Conservation (phyloP, 2,113 vertebrate species). For the Amphiprion percula region DNA sequence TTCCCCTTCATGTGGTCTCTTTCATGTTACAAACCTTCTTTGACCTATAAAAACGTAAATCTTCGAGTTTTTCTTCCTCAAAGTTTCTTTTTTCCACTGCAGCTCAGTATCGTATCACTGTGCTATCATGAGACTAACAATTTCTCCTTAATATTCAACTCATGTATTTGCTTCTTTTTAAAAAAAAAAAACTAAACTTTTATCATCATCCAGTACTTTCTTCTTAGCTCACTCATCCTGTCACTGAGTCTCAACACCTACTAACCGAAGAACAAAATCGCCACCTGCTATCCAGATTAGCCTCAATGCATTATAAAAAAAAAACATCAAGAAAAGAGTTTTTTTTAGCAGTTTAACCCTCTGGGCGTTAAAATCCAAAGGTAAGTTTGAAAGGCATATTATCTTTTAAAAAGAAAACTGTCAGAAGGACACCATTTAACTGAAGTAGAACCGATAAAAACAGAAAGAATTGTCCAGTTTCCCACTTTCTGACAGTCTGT, state of each 20-base stretch:
- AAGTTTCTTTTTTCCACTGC: slow-evolving; percentile 28
- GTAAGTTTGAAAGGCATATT: too few relatives aligned
- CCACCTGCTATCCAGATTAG: too few relatives aligned
- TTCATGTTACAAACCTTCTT: slow-evolving; percentile 13
- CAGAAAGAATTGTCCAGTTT: too few relatives aligned
- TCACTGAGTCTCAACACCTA: neutral
- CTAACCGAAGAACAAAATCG: too few relatives aligned
- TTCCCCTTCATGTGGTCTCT: neutral
- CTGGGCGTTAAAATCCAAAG: too few relatives aligned
- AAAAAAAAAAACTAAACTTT: neutral
- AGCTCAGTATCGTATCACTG: slow-evolving; percentile 1
- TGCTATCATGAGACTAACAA: slow-evolving; percentile 33
- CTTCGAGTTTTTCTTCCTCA: slow-evolving; percentile 13
- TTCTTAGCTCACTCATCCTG: neutral
- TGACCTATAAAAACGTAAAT: slow-evolving; percentile 23
- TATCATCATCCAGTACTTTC: slow-evolving; percentile 1
- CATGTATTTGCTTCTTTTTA: slow-evolving; percentile 5
- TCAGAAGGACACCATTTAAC: too few relatives aligned
- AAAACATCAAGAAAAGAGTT: too few relatives aligned
- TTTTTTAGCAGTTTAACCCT: too few relatives aligned
- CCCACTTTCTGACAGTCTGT: too few relatives aligned
- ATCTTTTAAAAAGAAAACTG: too few relatives aligned
- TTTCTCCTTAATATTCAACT: slow-evolving; percentile 22
- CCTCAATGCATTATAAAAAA: too few relatives aligned
- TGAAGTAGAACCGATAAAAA: too few relatives aligned